These are phyloP conservation scores for Leucoraja erinaceus DNA, from an alignment of 2,113 vertebrate genomes.

Conservation along the genomic window DNA sequence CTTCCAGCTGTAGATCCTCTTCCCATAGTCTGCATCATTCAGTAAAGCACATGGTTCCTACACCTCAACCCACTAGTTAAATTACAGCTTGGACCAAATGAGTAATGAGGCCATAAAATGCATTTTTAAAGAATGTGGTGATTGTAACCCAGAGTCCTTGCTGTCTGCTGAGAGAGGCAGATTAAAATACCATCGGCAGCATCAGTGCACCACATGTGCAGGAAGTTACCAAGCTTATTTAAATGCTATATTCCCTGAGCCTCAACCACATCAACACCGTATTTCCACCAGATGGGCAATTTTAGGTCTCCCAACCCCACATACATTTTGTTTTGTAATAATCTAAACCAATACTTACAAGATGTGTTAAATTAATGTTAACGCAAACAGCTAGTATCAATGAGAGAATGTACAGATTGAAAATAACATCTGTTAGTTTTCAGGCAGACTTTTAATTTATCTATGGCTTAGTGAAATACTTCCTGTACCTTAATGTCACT, in stretches of 20 bases:
- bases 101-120: not conserved
- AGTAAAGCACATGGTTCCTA: not conserved
- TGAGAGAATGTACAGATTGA: not conserved
- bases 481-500: not conserved
- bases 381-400: not conserved
- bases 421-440: not conserved
- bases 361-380: constrained; percentile 10
- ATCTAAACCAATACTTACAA: not conserved
- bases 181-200: not conserved
- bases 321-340: not conserved
- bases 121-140: not conserved
- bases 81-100: not conserved
- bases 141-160: not conserved
- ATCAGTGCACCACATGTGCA: not conserved
- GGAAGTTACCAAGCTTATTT: not conserved
- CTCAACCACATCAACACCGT: too few relatives aligned
- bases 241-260: not conserved
- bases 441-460: constrained; percentile 7
- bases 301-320: not conserved
- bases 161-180: not conserved
- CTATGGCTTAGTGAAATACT: not conserved
- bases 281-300: not conserved
- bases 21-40: not conserved
- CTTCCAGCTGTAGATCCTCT: not conserved
- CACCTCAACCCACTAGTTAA: not conserved